Conservation (phyloP, 2,113 vertebrate species). For the Nestor notabilis region DNA sequence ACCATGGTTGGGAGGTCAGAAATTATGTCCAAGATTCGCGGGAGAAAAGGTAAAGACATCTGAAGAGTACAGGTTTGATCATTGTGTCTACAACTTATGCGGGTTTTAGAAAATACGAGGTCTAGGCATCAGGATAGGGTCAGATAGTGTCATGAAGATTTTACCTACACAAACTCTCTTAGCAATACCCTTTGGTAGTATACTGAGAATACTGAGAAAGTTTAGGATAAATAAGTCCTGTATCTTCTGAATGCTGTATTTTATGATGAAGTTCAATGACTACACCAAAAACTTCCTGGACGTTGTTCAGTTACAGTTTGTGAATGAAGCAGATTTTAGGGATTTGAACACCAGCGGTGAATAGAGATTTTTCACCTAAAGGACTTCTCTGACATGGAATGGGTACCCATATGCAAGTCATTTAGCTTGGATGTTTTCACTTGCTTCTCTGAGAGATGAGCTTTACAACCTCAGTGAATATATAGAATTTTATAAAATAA, state of each 20-base stretch:
- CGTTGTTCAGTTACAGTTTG: background rate
- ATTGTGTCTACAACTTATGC: rapidly evolving
- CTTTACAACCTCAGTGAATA: background rate
- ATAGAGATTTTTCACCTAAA: background rate
- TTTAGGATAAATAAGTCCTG: background rate
- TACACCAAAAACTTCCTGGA: background rate
- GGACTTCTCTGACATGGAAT: background rate
- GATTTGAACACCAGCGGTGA: background rate
- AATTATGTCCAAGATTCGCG: background rate
- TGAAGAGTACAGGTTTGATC: background rate
- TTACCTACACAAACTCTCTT: background rate
- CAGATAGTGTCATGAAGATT: background rate
- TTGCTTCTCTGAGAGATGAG: background rate
- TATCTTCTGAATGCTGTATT: background rate
- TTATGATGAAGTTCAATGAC: background rate
- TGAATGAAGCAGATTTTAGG: background rate
- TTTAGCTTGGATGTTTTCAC: background rate
- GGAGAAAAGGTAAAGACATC: background rate
- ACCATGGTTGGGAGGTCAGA: background rate
- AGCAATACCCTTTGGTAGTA: background rate
- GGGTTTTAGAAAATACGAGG: background rate
- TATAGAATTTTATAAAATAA: background rate
- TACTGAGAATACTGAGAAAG: background rate
- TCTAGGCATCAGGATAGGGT: background rate
- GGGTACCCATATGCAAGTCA: background rate